These are phyloP conservation scores for Caenorhabditis elegans DNA, from an alignment of 1,140 invertebrate species.

Conservation along the genomic window WBcel235 BX284603.4:5226001-5226500, in stretches of 20 bases:
- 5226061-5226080: slow-evolving; percentile 79
- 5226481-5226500: slow-evolving; percentile 63
- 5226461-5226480: slow-evolving; percentile 66
- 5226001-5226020: slow-evolving; percentile 40
- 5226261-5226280: slow-evolving; percentile 44
- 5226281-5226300: slow-evolving; percentile 44
- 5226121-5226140: slow-evolving; percentile 60
- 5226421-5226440: slow-evolving; percentile 75
- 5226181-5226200: slow-evolving; percentile 40
- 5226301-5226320: slow-evolving; percentile 64
- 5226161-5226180: background rate
- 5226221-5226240: slow-evolving; percentile 37
- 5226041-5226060: slow-evolving; percentile 90
- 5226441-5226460: slow-evolving; percentile 58
- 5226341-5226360: slow-evolving; percentile 82
- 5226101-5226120: slow-evolving; percentile 61
- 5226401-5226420: slow-evolving; percentile 68
- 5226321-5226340: slow-evolving; percentile 78
- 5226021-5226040: slow-evolving; percentile 70
- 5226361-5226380: slow-evolving; percentile 81
- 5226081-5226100: slow-evolving; percentile 57
- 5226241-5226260: slow-evolving; percentile 44
- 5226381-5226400: slow-evolving; percentile 73
- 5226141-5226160: background rate
- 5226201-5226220: slow-evolving; percentile 46